Base-by-base conservation (phyloP, 2,888 invertebrate species). In the Zaprionus bogoriensis region DNA sequence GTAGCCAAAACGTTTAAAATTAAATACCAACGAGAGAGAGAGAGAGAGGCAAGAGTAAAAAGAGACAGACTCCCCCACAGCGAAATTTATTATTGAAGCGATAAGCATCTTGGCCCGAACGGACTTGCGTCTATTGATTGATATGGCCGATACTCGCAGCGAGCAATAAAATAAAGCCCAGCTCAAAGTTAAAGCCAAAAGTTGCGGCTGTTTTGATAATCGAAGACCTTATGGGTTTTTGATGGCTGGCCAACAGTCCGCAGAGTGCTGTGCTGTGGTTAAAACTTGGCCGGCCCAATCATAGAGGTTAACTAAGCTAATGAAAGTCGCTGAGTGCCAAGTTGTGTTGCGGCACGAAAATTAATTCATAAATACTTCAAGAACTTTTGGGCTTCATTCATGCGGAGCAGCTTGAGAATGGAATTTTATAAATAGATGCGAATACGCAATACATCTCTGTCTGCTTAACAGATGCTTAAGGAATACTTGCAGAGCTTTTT, bases 1-100 rank as follows among this genome's bases (percentile, higher is more conserved):
- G 81, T 77, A 81, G 81, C 85, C 58, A 63, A 87, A 84, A 55
- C 70, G 81, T 87, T 81, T 81, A 77, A 80, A 80, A 62, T 73
- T 47, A 54, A 83, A 79, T 71, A 63, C 70, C 63, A 61, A 25
- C 42, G 3, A 32, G 28, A 60, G 45, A 55, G 20, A 44, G 41
- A 23, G 10, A 19, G 20, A 20, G 39, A 20, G 5, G 14, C 30
- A 6, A 2, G 32, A 1, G 25, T 4, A 5, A 1, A 12, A 17
- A 12, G 2, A 19, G n/a, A 6, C 25, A 12, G 54, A 67, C 87
- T 69, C 87, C 73, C 81, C 82, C 87, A 87, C 70, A 81, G 75
- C 50, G 87, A 85, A 82, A 82, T 87, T 78, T 82, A 87, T 82
- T 85, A 82, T 64, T 67, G 57, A 46, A 38, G 46, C 58, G 87